Base-by-base conservation (phyloP, 2,113 vertebrate species). In the Rhinogobius similis region DNA sequence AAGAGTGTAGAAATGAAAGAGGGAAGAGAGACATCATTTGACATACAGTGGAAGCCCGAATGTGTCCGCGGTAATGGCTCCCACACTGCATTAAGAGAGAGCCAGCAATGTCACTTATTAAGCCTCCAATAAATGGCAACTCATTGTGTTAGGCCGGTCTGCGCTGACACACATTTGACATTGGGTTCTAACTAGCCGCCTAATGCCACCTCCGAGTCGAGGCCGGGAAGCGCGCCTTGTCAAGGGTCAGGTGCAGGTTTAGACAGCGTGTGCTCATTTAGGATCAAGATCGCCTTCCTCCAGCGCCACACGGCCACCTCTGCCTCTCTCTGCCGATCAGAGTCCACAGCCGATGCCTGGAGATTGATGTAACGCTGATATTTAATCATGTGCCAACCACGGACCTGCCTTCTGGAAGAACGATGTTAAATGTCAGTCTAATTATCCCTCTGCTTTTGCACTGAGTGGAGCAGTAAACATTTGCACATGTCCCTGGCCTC, bases 351-450 rank as follows among this genome's bases (percentile, higher is more conserved):
- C 6, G 16, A n/a, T 18, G 20, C 18, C 74, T 70, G 36, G 44
- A 87, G 79, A 90, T 86, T 89, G 88, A 91, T 88, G 50, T 23
- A 85, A n/a, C 85, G 87, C 88, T 91, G 87, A 88, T 91, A 92
- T 92, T 90, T 93, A 93, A 93, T 92, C 88, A 92, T 93, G 90
- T 87, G 78, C 79, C 72, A 76, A 76, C 72, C 73, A 89, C 78
- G 52, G 69, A 69, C 32, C 55, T 14, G 13, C 21, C 26, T 55
- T 27, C 26, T 29, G 55, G 20, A 65, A 76, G 73, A 67, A 65
- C 29, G 23, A 71, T 77, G 75, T 73, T 90, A 92, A 93, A 93
- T 93, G 92, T 91, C 90, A 92, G 80, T 90, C 87, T 91, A 93
- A 92, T 92, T 91, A 93, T 89, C 78, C 70, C 39, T 72, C 29